Evolutionary conservation across 2,888 invertebrate species (phyloP).

Genomic region (Melanophora roralis): DNA sequence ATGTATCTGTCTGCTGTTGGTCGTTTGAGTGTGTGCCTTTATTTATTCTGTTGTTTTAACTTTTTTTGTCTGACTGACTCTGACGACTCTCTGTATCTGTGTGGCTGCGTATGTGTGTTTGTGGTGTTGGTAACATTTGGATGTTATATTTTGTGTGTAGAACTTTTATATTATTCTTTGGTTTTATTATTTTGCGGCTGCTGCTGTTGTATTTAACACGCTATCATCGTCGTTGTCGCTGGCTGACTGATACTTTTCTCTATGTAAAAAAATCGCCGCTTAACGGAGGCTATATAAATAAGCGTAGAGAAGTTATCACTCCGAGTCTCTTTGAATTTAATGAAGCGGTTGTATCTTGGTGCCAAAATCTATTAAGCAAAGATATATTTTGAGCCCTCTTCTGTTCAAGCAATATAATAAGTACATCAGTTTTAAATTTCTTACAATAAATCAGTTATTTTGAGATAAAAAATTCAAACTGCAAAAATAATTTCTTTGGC

Average conservation of each 20-base stretch:
- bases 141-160: constrained; percentile 30
- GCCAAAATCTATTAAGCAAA: constrained; percentile 61
- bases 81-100: not conserved
- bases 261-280: constrained; percentile 68
- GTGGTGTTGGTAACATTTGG: constrained; percentile 41
- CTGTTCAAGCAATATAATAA: constrained; percentile 15
- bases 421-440: constrained; percentile 7
- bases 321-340: constrained; percentile 78
- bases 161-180: constrained; percentile 13
- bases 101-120: not conserved
- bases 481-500: constrained; percentile 7
- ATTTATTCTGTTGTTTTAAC: constrained; percentile 41
- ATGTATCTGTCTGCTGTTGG: constrained; percentile 37
- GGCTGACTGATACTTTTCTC: constrained; percentile 52
- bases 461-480: constrained; percentile 8
- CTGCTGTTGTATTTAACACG: constrained; percentile 39
- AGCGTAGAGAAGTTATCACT: constrained; percentile 77
- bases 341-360: constrained; percentile 77
- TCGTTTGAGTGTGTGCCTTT: constrained; percentile 7
- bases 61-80: constrained; percentile 19
- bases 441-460: not conserved
- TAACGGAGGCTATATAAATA: constrained; percentile 78
- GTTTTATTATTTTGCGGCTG: constrained; percentile 45
- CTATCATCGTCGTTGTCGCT: constrained; percentile 43
- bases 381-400: constrained; percentile 54